Evolutionary conservation across 2,797 vertebrate species (phyloP), one percentile per base, ranked within the genome.

Genomic region (Melanotaenia trifasciata): DNA sequence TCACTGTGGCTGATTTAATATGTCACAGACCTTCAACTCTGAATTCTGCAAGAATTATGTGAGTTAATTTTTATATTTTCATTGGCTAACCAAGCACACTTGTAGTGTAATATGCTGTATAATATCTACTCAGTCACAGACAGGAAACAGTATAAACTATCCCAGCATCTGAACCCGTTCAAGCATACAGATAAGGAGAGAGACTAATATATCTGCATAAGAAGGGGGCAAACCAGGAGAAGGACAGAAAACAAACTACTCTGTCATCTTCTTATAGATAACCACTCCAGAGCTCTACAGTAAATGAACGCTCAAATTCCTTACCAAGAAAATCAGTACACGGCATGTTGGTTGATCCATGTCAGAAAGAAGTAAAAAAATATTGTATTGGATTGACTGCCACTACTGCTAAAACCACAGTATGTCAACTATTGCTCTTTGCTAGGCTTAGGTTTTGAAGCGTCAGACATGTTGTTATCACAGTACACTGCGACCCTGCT

Each of bases 161-260:
- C 1, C 54, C 51, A 33, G 66, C 64, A 67, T 58, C 50, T 33
- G 18, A 71, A 30, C 18, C 22, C 63, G 38, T n/a, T 22, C 40
- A 59, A 51, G 36, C 22, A 47, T n/a, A 2, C n/a, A n/a, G 45
- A n/a, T 47, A 7, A 32, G 30, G 40, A 0, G 3, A 14, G 9
- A 45, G 51, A 0, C 18, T 59, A 20, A 33, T 30, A 32, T 57
- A 7, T 32, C 32, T 32, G 24, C 14, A 28, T 20, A 45, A 67
- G 60, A 64, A 62, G 13, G 18, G 53, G 72, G 30, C 24, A 50
- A 81, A 71, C 50, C 64, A 70, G 24, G 38, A 72, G 51, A 77
- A 43, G 14, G 61, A 38, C 38, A 68, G 64, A 74, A 68, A 68
- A 67, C 86, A 10, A 10, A n/a, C 53, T 75, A 70, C 78, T 81